Conservation (phyloP, 2,888 invertebrate genomes). For the Cephonodes hylas region DNA sequence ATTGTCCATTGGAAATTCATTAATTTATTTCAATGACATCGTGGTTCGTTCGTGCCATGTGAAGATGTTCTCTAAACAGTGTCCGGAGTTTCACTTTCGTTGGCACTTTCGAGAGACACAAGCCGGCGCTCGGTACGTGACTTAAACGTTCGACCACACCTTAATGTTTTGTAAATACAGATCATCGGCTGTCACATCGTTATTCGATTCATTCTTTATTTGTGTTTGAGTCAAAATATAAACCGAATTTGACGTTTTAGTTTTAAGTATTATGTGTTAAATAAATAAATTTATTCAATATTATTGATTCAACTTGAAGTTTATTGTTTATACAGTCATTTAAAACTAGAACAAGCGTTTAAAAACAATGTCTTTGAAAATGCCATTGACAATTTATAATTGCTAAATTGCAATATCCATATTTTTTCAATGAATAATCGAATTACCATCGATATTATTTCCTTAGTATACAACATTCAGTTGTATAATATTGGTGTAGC, state of each 20-base stretch:
- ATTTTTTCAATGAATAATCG: background rate
- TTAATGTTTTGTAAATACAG: conserved; percentile 53
- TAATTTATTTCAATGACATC: conserved; percentile 48
- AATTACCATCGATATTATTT: background rate
- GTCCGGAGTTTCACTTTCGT: conserved; percentile 68
- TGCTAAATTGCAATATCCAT: background rate
- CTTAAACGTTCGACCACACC: conserved; percentile 46
- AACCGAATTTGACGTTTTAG: background rate
- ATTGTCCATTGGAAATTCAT: conserved; percentile 9
- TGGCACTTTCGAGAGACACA: conserved; percentile 57
- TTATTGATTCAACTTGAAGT: too few relatives aligned
- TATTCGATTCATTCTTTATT: conserved; percentile 31
- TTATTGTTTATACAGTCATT: too few relatives aligned
- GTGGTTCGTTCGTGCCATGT: conserved; percentile 24
- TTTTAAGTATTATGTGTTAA: background rate
- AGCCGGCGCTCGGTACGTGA: conserved; percentile 29
- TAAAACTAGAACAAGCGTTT: too few relatives aligned
- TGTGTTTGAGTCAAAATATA: conserved; percentile 31
- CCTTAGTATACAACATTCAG: conserved; percentile 19
- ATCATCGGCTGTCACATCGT: conserved; percentile 27
- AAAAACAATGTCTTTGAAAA: too few relatives aligned
- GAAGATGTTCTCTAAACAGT: conserved; percentile 49
- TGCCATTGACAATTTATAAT: too few relatives aligned
- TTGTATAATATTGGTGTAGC: conserved; percentile 39
- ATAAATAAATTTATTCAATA: background rate